Conservation (phyloP, 2,113 vertebrate species). For the Hiodon tergisus region DNA sequence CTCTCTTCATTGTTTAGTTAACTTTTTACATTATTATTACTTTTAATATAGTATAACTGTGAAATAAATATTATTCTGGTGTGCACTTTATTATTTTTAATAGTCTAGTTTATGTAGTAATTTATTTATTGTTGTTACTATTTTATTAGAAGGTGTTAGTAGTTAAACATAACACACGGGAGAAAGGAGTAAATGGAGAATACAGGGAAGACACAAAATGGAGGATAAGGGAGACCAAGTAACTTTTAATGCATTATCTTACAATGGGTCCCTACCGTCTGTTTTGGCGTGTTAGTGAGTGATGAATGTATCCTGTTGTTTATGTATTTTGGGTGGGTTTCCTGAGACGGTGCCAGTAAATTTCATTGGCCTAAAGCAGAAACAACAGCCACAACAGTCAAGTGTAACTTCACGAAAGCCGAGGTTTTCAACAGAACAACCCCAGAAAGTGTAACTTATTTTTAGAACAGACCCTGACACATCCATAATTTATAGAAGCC, state of each 20-base stretch:
- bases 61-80: too few relatives aligned
- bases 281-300: slow-evolving; percentile 52
- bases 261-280: slow-evolving; percentile 65
- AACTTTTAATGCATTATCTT: slow-evolving; percentile 50
- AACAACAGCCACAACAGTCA: neutral
- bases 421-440: slow-evolving; percentile 33
- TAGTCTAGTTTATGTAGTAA: too few relatives aligned
- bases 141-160: too few relatives aligned
- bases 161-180: slow-evolving; percentile 8
- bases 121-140: too few relatives aligned
- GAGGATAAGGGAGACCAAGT: neutral
- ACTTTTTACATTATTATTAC: too few relatives aligned
- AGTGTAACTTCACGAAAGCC: slow-evolving; percentile 36
- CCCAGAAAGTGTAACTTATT: neutral
- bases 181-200: slow-evolving; percentile 29
- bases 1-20: too few relatives aligned
- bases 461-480: neutral
- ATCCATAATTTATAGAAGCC: neutral
- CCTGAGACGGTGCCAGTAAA: slow-evolving; percentile 58
- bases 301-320: slow-evolving; percentile 68
- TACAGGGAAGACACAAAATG: slow-evolving; percentile 33
- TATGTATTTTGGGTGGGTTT: slow-evolving; percentile 57
- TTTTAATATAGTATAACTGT: too few relatives aligned
- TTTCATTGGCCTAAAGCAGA: slow-evolving; percentile 17
- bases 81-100: too few relatives aligned